Percentiles rank a stretch among this genome's conserved stretches.
Conservation (phyloP, 2,113 vertebrate species). For the Dicentrarchus labrax region DNA sequence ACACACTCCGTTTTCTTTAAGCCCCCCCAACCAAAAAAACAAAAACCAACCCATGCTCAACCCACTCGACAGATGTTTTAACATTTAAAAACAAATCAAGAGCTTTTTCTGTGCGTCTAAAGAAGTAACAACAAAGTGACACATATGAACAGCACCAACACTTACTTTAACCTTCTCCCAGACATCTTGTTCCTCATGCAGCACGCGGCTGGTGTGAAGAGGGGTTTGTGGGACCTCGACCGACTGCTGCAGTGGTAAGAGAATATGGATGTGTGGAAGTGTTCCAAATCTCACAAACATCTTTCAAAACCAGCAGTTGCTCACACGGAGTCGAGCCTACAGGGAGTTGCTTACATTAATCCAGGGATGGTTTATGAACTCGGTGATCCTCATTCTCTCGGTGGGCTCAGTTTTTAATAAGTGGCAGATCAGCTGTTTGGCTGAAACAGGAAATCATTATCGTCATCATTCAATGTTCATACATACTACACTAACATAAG, state of each 20-base stretch:
- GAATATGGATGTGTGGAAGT: not conserved
- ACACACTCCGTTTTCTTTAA: too few relatives aligned
- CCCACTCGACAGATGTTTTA: not conserved
- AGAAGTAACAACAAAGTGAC: not conserved
- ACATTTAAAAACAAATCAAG: not conserved
- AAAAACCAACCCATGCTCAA: not conserved
- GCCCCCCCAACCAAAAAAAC: not conserved
- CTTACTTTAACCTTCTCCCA: constrained; percentile 94
- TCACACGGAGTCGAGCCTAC: constrained; percentile 8
- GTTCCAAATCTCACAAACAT: not conserved
- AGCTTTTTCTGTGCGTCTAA: not conserved
- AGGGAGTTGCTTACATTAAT: constrained; percentile 87
- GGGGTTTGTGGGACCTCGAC: constrained; percentile 89
- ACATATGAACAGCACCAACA: not conserved
- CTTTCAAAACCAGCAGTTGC: constrained; percentile 14
- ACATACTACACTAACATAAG: not conserved
- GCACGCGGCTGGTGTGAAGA: constrained; percentile 88
- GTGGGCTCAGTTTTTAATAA: constrained; percentile 94
- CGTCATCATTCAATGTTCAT: not conserved
- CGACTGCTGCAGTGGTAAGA: constrained; percentile 81
- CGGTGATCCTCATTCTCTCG: constrained; percentile 92
- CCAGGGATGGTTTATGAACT: constrained; percentile 96
- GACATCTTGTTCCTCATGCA: constrained; percentile 92
- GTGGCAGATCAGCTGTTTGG: constrained; percentile 92
- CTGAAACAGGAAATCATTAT: constrained; percentile 68